A percentile compares a stretch with the other conserved stretches of the same genome.
Evolutionary conservation across 2,888 invertebrate genomes (phyloP).

Genomic region (Pseudococcus longispinus): DNA sequence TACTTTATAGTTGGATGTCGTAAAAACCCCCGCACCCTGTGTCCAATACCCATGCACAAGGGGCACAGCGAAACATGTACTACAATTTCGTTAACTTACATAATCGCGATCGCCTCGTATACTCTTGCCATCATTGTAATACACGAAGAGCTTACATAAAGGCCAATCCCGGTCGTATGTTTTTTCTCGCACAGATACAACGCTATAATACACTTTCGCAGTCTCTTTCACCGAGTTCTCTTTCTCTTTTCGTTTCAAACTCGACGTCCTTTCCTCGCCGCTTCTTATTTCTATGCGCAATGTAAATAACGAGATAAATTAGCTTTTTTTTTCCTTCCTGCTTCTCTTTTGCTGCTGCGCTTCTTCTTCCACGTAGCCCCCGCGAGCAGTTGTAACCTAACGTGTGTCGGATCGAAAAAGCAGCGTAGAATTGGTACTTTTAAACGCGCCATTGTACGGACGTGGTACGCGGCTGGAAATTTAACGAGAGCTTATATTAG

Average conservation of each 20-base stretch:
- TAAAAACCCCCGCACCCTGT: not conserved
- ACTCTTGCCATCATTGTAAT: not conserved
- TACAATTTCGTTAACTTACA: not conserved
- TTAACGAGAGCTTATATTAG: constrained; percentile 7
- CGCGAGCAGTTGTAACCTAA: not conserved
- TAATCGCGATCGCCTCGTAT: not conserved
- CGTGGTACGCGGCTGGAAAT: not conserved
- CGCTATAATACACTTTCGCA: not conserved
- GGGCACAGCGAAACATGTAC: not conserved
- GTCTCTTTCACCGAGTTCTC: not conserved
- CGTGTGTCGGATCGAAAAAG: constrained; percentile 6
- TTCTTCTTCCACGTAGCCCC: not conserved
- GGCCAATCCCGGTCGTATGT: not conserved
- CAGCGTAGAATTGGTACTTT: not conserved
- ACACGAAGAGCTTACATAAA: not conserved
- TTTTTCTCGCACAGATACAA: not conserved
- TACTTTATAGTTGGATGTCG: not conserved
- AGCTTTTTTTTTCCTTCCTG: not conserved
- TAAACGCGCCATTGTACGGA: constrained; percentile 6
- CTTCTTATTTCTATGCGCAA: not conserved
- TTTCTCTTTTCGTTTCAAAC: not conserved
- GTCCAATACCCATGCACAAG: not conserved
- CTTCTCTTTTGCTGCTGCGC: not conserved
- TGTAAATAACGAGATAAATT: constrained; percentile 31
- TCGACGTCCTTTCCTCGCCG: not conserved